These are phyloP conservation scores for Ivindomyrus marchei DNA, from an alignment of 2,113 vertebrate species.

Conservation along the genomic window DNA sequence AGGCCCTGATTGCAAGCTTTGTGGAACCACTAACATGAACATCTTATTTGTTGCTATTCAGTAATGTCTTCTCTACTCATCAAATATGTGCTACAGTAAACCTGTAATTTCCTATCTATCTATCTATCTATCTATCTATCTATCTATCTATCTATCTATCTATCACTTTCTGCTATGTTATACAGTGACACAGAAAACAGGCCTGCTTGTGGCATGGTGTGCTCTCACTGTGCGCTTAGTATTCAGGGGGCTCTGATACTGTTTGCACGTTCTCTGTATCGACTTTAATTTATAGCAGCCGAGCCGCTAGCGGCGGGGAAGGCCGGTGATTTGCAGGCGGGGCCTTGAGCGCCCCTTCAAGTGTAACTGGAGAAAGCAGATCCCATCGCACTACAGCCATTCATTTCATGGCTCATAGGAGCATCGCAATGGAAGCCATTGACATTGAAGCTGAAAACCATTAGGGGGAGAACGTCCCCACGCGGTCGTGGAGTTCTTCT, in stretches of 20 bases:
- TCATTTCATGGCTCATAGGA: constrained; percentile 23
- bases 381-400: neutral
- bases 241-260: neutral
- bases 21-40: neutral
- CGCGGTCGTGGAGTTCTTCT: neutral
- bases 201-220: neutral
- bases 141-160: neutral
- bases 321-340: neutral
- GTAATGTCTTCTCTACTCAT: neutral
- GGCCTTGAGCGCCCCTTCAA: neutral
- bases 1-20: neutral
- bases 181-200: neutral
- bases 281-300: neutral
- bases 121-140: neutral
- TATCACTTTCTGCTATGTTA: neutral
- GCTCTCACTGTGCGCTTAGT: neutral
- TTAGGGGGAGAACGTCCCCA: neutral
- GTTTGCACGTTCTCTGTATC: neutral
- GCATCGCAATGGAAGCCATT: neutral
- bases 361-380: neutral
- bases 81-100: neutral
- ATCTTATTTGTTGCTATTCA: neutral
- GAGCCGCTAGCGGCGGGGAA: neutral
- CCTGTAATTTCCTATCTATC: neutral
- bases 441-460: neutral